Evolutionary conservation across 1,140 invertebrate species (phyloP), one percentile per base, ranked within the genome.

Genomic region (Centruroides vittatus): DNA sequence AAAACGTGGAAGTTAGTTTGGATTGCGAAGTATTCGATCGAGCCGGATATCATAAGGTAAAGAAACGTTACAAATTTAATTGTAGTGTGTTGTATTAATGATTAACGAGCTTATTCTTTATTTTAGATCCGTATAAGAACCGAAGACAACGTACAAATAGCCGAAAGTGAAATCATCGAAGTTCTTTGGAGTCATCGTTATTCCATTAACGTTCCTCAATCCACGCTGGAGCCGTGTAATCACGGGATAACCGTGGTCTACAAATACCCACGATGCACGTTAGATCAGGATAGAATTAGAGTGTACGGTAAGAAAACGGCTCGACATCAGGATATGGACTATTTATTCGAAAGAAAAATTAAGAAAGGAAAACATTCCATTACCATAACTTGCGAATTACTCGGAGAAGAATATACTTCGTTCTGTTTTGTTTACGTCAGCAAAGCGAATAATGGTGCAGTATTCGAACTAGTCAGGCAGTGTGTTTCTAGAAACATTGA

Each of bases 351-450:
- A 52, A 68, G 57, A n/a, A 47, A 62, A 8, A 56, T 68, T 13
- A 51, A 59, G 35, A 64, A 53, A 41, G 61, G 61, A 10, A 62
- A 63, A 36, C 63, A 67, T 51, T 56, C 61, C 23, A 58, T 67
- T 9, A 63, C 58, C 11, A 52, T 68, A 34, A 54, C 63, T 46
- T 68, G 67, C 57, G 59, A 67, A 46, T 55, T 61, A n/a, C 67
- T 68, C 51, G 23, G 59, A 9, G 61, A 61, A 12, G 67, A 58
- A 6, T 68, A 56, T 50, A 54, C 63, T 34, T 57, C 62, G 50
- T 68, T 65, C 54, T 68, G 67, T 35, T 68, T 68, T 50, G 64
- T 58, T 35, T 68, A 68, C 57, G 66, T 67, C 48, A 68, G 61
- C 36, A 60, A 55, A 8, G 67, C 67, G 35, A 12, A 57, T 4